A percentile compares a stretch with the other conserved stretches of the same genome.
Evolutionary conservation across 2,888 invertebrate genomes (phyloP).

Genomic region (Palloptera scutellata): DNA sequence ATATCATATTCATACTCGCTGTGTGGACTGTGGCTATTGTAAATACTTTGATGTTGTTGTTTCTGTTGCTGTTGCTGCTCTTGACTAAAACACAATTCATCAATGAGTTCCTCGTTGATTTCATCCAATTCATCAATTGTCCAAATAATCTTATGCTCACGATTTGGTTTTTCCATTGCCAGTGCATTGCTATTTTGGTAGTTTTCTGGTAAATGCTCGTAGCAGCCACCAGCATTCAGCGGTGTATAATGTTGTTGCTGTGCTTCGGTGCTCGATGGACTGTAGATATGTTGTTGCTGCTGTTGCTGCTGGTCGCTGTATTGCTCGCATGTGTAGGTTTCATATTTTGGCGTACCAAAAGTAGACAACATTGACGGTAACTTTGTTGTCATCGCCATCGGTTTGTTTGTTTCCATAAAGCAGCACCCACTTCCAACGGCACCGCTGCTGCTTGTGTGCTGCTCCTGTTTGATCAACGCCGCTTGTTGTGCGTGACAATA

Average conservation of each 20-base stretch:
- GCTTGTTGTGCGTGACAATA: conserved; percentile 6
- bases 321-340: conserved; percentile 20
- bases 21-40: conserved; percentile 25
- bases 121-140: conserved; percentile 59
- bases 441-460: conserved; percentile 32
- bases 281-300: conserved; percentile 37
- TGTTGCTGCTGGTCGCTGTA: conserved; percentile 37
- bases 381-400: conserved; percentile 35
- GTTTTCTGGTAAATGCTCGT: conserved; percentile 53
- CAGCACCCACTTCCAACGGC: conserved; percentile 18
- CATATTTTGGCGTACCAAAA: conserved; percentile 58
- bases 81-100: conserved; percentile 32
- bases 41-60: conserved; percentile 19
- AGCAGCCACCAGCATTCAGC: conserved; percentile 13
- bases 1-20: conserved; percentile 29
- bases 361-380: conserved; percentile 63
- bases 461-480: conserved; percentile 33
- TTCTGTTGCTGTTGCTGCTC: conserved; percentile 26
- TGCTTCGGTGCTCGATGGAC: conserved; percentile 23
- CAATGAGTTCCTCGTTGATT: conserved; percentile 45
- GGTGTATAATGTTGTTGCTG: conserved; percentile 3
- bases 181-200: conserved; percentile 53
- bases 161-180: conserved; percentile 56
- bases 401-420: conserved; percentile 26
- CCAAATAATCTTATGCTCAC: conserved; percentile 64